Conservation (phyloP, 37 sponge, comb jelly and placozoan genomes). For the Oscarella lobularis region DNA sequence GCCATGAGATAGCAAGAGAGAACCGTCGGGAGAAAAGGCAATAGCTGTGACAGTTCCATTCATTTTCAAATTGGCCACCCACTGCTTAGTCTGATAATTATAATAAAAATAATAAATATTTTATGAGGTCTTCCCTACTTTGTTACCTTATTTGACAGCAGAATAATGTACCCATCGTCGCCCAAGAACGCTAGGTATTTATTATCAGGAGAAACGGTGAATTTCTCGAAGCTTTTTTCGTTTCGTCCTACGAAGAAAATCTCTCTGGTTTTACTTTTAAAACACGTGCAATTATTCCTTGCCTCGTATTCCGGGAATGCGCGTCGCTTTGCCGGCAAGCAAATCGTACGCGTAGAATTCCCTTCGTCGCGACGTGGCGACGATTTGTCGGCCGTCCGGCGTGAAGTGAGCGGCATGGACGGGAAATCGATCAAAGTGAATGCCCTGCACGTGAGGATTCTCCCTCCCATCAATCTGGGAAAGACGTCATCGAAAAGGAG, state of each 20-base stretch:
- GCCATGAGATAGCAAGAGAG: conserved; percentile 52
- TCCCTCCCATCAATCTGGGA: conserved; percentile 50
- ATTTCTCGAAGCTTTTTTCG: conserved; percentile 35
- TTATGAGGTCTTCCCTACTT: neutral
- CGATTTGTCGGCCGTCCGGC: conserved; percentile 53
- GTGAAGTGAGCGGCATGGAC: conserved; percentile 68
- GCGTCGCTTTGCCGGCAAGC: conserved; percentile 51
- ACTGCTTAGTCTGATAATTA: conserved; percentile 62
- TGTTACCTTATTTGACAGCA: conserved; percentile 64
- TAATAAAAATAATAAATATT: neutral
- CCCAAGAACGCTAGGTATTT: conserved; percentile 63
- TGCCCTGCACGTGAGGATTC: conserved; percentile 65
- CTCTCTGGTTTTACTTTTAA: too few species aligned
- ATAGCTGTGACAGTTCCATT: conserved; percentile 63
- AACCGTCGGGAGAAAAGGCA: conserved; percentile 49
- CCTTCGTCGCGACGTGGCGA: conserved; percentile 44
- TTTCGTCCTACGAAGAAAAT: conserved; percentile 27
- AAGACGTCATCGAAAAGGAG: neutral
- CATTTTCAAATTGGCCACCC: conserved; percentile 81
- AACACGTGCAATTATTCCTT: neutral
- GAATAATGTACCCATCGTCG: conserved; percentile 64
- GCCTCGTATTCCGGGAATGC: conserved; percentile 59
- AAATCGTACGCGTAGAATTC: conserved; percentile 77
- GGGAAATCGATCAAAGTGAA: conserved; percentile 59
- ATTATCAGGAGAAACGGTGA: conserved; percentile 70